Conservation (phyloP, 2,797 vertebrate genomes). For the Thalassophryne amazonica region DNA sequence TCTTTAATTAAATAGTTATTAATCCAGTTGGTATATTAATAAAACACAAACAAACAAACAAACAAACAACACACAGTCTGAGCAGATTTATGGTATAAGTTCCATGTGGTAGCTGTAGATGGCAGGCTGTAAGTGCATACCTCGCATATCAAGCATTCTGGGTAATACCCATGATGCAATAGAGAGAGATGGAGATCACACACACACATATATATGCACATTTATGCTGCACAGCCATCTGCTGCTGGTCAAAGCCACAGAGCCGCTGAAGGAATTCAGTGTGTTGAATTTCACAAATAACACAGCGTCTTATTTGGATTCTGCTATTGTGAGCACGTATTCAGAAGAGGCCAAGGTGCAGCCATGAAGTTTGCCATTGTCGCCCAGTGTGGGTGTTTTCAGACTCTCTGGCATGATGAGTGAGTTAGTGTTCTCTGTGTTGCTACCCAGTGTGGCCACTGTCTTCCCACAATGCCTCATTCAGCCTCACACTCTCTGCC, state of each 20-base stretch:
- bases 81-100: slow-evolving; percentile 4
- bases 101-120: slow-evolving; percentile 19
- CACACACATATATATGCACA: neutral
- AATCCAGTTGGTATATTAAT: too few relatives aligned
- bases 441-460: slow-evolving; percentile 92
- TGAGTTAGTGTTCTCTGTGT: slow-evolving; percentile 92
- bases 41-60: too few relatives aligned
- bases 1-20: too few relatives aligned
- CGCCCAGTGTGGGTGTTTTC: slow-evolving; percentile 80
- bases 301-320: slow-evolving; percentile 75
- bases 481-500: slow-evolving; percentile 54
- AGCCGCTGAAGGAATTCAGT: slow-evolving; percentile 71
- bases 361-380: slow-evolving; percentile 85
- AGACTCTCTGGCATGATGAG: slow-evolving; percentile 92
- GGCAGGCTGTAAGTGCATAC: neutral
- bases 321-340: slow-evolving; percentile 74
- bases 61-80: too few relatives aligned
- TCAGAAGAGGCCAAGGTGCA: slow-evolving; percentile 77
- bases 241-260: slow-evolving; percentile 61
- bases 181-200: slow-evolving; percentile 10
- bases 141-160: neutral
- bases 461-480: slow-evolving; percentile 88
- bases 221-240: slow-evolving; percentile 46
- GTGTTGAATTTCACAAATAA: slow-evolving; percentile 70
- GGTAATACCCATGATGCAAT: slow-evolving; percentile 31